These are phyloP conservation scores for Acanthosepion esculentum DNA, from an alignment of 2,888 invertebrate species.

Conservation along the genomic window DNA sequence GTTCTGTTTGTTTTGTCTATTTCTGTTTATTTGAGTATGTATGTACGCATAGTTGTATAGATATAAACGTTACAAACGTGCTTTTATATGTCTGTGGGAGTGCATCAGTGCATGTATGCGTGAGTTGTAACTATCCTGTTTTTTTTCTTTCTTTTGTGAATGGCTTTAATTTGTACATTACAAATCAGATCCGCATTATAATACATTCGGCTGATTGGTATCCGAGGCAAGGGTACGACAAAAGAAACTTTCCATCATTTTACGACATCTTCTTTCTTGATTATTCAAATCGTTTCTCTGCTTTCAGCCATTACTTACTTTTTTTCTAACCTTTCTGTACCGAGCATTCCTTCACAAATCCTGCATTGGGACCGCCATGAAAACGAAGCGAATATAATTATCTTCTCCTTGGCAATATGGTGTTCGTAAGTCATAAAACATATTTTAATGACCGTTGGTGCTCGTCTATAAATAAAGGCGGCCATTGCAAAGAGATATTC, in stretches of 20 bases:
- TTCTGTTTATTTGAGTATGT: not conserved
- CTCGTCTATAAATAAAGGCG: not conserved
- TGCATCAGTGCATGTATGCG: not conserved
- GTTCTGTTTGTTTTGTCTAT: not conserved
- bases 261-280: not conserved
- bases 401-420: not conserved
- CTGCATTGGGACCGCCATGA: not conserved
- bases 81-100: not conserved
- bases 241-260: slow-evolving; percentile 1
- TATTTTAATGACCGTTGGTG: not conserved
- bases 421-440: slow-evolving; percentile 33
- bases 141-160: not conserved
- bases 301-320: not conserved
- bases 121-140: not conserved
- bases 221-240: not conserved
- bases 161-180: not conserved
- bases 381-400: not conserved
- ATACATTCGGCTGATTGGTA: not conserved
- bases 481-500: slow-evolving; percentile 4
- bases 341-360: not conserved
- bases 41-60: not conserved
- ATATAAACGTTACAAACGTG: not conserved
- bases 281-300: not conserved
- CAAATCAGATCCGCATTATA: not conserved
- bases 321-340: not conserved